phyloP scores from a whole-genome alignment of 2,113 vertebrate genomes.

The Seriola aureovittata region DNA sequence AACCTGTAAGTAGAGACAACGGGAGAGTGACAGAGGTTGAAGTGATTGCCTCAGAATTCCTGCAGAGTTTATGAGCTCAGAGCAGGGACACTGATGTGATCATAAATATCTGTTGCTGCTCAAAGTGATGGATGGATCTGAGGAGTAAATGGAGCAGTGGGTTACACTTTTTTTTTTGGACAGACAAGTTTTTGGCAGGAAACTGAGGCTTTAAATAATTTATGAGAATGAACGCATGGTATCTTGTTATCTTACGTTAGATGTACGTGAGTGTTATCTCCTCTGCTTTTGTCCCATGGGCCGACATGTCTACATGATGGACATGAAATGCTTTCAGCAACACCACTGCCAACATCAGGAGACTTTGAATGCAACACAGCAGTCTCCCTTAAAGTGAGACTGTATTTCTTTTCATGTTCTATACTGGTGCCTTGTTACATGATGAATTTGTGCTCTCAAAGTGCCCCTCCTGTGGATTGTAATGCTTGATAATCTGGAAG shows the following conservation, averaged over 20 bases:
- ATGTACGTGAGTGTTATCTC: background rate
- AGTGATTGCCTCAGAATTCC: conserved; percentile 59
- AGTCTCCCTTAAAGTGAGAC: background rate
- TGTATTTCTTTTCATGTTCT: background rate
- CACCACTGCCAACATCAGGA: background rate
- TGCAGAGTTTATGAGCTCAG: conserved; percentile 56
- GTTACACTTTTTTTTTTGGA: conserved; percentile 3
- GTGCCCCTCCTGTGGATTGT: background rate
- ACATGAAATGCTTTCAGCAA: conserved; percentile 31
- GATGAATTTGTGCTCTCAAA: background rate
- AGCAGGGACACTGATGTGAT: conserved; percentile 52
- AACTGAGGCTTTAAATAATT: conserved; percentile 42
- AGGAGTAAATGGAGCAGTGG: conserved; percentile 12
- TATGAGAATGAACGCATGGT: conserved; percentile 1
- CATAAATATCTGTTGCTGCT: conserved; percentile 54
- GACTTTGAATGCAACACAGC: conserved; percentile 3
- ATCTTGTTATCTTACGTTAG: conserved; percentile 46
- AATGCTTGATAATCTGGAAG: background rate
- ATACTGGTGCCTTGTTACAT: background rate
- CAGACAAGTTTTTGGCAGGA: conserved; percentile 19
- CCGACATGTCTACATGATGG: conserved; percentile 11
- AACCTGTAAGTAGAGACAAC: conserved; percentile 58
- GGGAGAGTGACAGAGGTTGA: conserved; percentile 50
- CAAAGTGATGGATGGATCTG: conserved; percentile 47
- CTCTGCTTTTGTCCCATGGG: background rate